phyloP scores from a whole-genome alignment of 2,797 vertebrate genomes.

The Limnodromus scolopaceus region DNA sequence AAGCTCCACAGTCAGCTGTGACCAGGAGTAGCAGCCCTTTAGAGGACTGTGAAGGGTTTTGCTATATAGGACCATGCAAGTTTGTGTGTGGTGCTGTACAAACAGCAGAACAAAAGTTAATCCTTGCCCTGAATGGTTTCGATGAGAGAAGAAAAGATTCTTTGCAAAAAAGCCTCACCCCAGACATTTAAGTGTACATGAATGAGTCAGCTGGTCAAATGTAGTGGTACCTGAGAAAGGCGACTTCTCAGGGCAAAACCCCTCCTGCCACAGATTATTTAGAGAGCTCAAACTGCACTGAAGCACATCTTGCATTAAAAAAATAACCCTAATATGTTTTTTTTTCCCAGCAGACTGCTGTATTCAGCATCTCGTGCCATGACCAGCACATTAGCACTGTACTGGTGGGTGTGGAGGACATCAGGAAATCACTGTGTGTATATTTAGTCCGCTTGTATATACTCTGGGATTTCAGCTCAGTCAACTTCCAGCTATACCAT shows the following conservation, averaged over 20 bases:
- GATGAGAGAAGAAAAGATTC: constrained; percentile 41
- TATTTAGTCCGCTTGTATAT: constrained; percentile 36
- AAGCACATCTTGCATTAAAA: background rate
- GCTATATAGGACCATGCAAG: background rate
- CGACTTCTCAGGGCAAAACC: background rate
- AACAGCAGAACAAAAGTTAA: constrained; percentile 52
- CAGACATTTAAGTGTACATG: constrained; percentile 5
- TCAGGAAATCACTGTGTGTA: constrained; percentile 15
- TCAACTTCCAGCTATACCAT: constrained; percentile 19
- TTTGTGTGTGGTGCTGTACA: constrained; percentile 2
- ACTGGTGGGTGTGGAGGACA: background rate
- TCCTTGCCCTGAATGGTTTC: constrained; percentile 41
- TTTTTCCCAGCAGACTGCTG: background rate
- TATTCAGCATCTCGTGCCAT: background rate
- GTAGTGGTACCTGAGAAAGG: constrained; percentile 35
- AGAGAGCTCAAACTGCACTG: background rate
- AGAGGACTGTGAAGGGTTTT: background rate
- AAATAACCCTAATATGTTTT: background rate
- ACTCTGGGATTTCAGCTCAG: constrained; percentile 27
- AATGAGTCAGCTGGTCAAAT: constrained; percentile 39
- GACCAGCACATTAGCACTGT: background rate
- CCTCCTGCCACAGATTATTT: background rate
- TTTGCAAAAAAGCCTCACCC: constrained; percentile 53
- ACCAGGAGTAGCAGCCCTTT: background rate
- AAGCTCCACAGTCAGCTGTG: background rate